Evolutionary conservation across 2,888 invertebrate species (phyloP).

Genomic region (Phytoseiulus persimilis): DNA sequence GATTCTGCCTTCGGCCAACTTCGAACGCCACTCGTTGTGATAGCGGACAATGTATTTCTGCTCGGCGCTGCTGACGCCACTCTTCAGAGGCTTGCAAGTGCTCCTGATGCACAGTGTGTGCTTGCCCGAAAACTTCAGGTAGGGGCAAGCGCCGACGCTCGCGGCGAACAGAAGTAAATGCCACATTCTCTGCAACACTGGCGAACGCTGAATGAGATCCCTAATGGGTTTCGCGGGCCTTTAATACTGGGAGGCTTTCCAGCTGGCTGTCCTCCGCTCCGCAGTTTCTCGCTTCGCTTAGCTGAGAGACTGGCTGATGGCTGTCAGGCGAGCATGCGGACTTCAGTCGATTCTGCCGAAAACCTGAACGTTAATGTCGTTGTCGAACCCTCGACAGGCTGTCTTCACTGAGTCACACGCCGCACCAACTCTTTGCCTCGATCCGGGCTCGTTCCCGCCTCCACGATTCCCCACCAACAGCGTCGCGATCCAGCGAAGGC

Average conservation of each 20-base stretch:
- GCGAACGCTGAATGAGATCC: not conserved
- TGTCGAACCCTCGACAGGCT: not conserved
- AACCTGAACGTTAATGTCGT: not conserved
- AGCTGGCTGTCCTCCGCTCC: not conserved
- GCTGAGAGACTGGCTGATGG: not conserved
- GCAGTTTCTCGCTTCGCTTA: not conserved
- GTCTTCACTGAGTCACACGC: not conserved
- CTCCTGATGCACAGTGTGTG: not conserved
- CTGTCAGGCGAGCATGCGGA: not conserved
- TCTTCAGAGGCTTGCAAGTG: not conserved
- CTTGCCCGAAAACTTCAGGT: not conserved
- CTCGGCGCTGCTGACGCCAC: not conserved
- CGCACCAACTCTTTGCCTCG: no score
- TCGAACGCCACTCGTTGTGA: slow-evolving; percentile 33
- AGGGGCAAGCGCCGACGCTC: slow-evolving; percentile 10
- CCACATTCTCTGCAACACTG: not conserved
- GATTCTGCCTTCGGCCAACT: slow-evolving; percentile 13
- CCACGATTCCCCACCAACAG: no score
- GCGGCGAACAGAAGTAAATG: not conserved
- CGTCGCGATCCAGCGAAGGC: no score
- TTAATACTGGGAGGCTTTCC: not conserved
- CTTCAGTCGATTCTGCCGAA: not conserved
- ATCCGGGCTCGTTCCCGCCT: no score
- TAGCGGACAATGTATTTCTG: slow-evolving; percentile 19
- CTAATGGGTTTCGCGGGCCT: not conserved